Percentiles rank a stretch among this genome's conserved stretches.
phyloP scores from a whole-genome alignment of 2,113 vertebrate species.

The Tonatia bakeri region DNA sequence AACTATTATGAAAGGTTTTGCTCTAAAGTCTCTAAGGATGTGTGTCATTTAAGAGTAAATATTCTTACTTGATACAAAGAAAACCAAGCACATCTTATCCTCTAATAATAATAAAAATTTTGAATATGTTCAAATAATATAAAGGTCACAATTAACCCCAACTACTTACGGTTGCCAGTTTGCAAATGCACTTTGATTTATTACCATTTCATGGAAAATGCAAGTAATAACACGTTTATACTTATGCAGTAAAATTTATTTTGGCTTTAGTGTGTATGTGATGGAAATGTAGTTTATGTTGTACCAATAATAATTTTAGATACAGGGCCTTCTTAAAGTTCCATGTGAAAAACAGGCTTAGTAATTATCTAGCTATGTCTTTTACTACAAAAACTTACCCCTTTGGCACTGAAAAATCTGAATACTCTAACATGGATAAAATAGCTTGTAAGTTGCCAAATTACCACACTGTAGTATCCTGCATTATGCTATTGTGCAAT shows the following conservation, averaged over 20 bases:
- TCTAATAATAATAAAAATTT: conserved; percentile 72
- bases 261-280: not conserved
- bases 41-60: conserved; percentile 75
- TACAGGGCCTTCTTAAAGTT: not conserved
- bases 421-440: conserved; percentile 30
- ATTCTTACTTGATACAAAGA: conserved; percentile 77
- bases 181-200: conserved; percentile 76
- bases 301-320: not conserved
- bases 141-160: conserved; percentile 81
- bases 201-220: conserved; percentile 71
- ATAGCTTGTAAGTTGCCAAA: conserved; percentile 40
- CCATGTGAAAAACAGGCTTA: not conserved
- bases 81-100: conserved; percentile 76
- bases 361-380: not conserved
- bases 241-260: not conserved
- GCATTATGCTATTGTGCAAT: not conserved
- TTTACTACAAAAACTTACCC: conserved; percentile 29
- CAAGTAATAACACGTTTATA: conserved; percentile 39
- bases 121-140: conserved; percentile 80
- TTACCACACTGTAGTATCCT: not conserved
- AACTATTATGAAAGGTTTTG: conserved; percentile 80
- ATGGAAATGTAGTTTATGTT: not conserved
- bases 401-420: not conserved
- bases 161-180: conserved; percentile 67
- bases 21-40: conserved; percentile 79